phyloP scores from a whole-genome alignment of 2,113 vertebrate genomes.

The Onychostruthus taczanowskii region DNA sequence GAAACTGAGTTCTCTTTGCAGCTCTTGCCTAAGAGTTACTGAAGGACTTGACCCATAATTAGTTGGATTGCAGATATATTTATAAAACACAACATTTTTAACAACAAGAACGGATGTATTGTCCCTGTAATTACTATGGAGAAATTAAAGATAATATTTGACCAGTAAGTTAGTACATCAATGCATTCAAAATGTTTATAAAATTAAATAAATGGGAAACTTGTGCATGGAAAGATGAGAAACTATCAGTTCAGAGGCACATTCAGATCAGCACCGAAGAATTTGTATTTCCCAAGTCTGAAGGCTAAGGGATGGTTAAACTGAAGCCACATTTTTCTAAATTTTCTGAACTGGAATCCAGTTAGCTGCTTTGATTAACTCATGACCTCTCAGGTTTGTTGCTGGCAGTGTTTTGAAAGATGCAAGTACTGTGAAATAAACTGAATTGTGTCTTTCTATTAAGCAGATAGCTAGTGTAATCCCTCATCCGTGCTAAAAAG shows the following conservation, averaged over 20 bases:
- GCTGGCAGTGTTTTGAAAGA: neutral
- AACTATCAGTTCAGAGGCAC: neutral
- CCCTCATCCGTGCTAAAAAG: neutral
- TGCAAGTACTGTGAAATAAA: neutral
- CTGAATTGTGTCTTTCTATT: neutral
- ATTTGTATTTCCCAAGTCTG: neutral
- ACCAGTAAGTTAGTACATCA: neutral
- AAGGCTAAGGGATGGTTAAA: neutral
- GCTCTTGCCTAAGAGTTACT: neutral
- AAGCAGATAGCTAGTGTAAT: neutral
- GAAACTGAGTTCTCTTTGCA: neutral
- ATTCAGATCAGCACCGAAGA: neutral
- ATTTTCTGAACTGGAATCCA: neutral
- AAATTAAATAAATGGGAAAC: neutral
- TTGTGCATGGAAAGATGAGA: accelerated
- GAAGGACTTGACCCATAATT: neutral
- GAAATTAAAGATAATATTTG: neutral
- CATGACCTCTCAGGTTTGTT: neutral
- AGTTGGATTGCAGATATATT: neutral
- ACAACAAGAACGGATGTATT: neutral
- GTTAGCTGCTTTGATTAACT: neutral
- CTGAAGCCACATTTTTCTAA: neutral
- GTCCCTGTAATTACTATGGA: neutral
- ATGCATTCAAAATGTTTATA: neutral
- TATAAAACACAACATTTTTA: neutral